phyloP scores from a whole-genome alignment of 2,888 invertebrate genomes.

The Lycaena phlaeas region DNA sequence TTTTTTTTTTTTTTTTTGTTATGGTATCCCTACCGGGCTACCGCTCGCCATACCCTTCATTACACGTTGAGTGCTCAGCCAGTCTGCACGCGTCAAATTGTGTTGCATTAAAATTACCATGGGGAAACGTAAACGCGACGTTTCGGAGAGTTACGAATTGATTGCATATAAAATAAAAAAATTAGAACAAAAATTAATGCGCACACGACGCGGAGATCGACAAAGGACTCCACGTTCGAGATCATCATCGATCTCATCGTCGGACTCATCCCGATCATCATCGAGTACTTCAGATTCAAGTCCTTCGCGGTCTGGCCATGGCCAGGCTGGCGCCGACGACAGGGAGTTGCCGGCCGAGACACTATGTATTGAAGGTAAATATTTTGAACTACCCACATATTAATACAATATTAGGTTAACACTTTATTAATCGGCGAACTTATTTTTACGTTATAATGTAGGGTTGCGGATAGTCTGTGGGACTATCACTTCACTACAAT shows the following conservation, averaged over 20 bases:
- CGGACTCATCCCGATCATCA: neutral
- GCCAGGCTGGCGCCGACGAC: too few relatives aligned
- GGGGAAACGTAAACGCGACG: neutral
- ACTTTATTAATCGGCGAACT: constrained; percentile 4
- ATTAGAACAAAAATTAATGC: neutral
- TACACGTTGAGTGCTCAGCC: neutral
- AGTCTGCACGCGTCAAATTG: neutral
- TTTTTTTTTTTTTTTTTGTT: too few relatives aligned
- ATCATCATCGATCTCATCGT: neutral
- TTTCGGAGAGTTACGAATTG: neutral
- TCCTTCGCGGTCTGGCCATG: neutral
- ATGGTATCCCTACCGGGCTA: too few relatives aligned
- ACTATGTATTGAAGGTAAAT: neutral
- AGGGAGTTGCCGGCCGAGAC: neutral
- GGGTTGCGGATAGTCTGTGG: constrained; percentile 9
- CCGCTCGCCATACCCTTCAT: too few relatives aligned
- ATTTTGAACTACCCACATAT: neutral
- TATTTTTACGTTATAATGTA: constrained; percentile 5
- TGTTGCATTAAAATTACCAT: neutral
- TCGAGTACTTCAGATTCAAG: neutral
- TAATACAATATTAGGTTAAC: constrained; percentile 1
- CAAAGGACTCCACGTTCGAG: neutral
- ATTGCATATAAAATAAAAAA: constrained; percentile 7
- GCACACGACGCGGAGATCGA: constrained; percentile 4
- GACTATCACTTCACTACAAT: constrained; percentile 10